Base-by-base conservation (phyloP, 2,888 invertebrate genomes). In the Trisateles emortualis region DNA sequence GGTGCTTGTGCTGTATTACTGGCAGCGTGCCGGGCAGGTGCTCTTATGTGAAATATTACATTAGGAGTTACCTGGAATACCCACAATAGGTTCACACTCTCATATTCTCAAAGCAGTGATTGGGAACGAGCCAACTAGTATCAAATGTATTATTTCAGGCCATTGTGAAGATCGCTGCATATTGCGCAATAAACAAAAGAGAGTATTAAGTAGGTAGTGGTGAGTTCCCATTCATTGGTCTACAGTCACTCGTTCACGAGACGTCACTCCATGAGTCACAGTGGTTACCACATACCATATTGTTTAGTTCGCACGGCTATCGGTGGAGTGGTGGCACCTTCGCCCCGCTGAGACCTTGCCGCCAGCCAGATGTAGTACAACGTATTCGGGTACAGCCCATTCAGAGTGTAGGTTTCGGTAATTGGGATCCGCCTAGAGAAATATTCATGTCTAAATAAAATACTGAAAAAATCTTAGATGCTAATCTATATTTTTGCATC, bases 361-460 rank as follows among this genome's bases (percentile, higher is more conserved):
- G 99, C 98, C 74, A 99, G 93, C 97, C 99, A 98, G 78, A 99
- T 97, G 92, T 98, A 98, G 94, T 99, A 99, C 72, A 98, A 92
- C 9, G 99, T 99, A 93, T 99, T 98, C 26, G 99, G 99, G 85
- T 98, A 98, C 38, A 99, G 94, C 49, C 97, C 97, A 72, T 96
- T 96, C 74, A 99, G 94, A 16, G 96, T 97, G 93, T 98, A 98
- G 22, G 95, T 95, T 85, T 98, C 97, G 14, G 95, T 95, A 65
- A 96, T 96, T 24, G 96, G 95, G 80, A 98, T 97, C 76, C 96
- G 95, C 77, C 95, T 95, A 67, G 5, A 44, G 9, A 29, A 46
- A 8, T 8, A 33, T 33, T 8, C 5, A 5, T 22, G 5, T 22
- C 22, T 22, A 3, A 22, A 22, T 22, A 22, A 22, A 22, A 22